These are phyloP conservation scores for Tribolium madens DNA, from an alignment of 1,140 invertebrate genomes.

Conservation along the genomic window DNA sequence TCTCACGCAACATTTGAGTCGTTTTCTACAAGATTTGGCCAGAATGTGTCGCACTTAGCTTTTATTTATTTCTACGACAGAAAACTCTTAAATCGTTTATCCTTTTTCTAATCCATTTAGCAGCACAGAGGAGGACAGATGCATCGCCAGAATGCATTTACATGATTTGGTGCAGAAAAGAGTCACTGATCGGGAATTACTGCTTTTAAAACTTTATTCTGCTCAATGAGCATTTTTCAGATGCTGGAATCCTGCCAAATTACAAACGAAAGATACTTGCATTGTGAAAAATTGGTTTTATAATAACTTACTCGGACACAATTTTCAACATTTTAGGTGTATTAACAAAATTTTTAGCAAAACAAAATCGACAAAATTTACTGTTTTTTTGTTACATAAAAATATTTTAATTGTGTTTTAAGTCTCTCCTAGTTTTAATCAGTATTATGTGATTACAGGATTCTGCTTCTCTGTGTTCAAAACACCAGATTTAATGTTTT, in stretches of 20 bases:
- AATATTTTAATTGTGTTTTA: too few relatives aligned
- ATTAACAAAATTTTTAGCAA: too few relatives aligned
- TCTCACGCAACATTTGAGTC: conserved; percentile 39
- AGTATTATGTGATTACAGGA: too few relatives aligned
- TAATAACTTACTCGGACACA: too few relatives aligned
- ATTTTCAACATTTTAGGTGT: too few relatives aligned
- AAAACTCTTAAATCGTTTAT: conserved; percentile 12
- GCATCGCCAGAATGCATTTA: conserved; percentile 19
- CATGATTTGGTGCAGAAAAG: neutral
- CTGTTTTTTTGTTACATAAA: too few relatives aligned
- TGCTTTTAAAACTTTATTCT: conserved; percentile 36
- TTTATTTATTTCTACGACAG: conserved; percentile 29
- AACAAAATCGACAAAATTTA: too few relatives aligned
- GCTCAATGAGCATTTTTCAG: conserved; percentile 22
- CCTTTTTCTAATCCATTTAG: conserved; percentile 32
- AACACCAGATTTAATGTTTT: too few relatives aligned
- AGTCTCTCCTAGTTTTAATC: too few relatives aligned
- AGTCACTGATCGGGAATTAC: conserved; percentile 23
- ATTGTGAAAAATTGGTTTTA: too few relatives aligned
- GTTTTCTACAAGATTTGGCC: conserved; percentile 44
- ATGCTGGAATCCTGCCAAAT: conserved; percentile 6
- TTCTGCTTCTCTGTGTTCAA: too few relatives aligned
- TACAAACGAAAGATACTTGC: neutral
- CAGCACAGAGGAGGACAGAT: neutral
- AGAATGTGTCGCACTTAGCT: conserved; percentile 34